These are phyloP conservation scores for Drosophila pullipes DNA, from an alignment of 2,888 invertebrate species.

Conservation along the genomic window DNA sequence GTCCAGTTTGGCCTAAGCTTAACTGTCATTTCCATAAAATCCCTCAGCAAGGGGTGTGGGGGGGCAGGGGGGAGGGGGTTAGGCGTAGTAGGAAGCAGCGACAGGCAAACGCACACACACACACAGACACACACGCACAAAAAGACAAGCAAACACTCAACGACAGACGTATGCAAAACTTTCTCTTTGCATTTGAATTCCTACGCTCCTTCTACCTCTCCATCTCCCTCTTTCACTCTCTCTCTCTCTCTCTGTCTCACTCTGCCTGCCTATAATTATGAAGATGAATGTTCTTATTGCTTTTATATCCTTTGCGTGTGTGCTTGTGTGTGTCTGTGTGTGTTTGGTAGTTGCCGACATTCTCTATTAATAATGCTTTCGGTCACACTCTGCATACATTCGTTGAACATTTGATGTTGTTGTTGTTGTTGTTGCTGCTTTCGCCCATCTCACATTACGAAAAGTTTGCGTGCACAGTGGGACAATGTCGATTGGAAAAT, in stretches of 20 bases:
- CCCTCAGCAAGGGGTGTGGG: constrained; percentile 12
- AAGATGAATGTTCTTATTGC: constrained; percentile 80
- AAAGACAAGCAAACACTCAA: constrained; percentile 20
- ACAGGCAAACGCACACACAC: constrained; percentile 5
- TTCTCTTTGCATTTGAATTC: constrained; percentile 69
- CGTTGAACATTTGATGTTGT: constrained; percentile 71
- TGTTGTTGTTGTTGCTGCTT: background rate
- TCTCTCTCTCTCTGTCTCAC: constrained; percentile 12
- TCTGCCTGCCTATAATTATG: constrained; percentile 68
- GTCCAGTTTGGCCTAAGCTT: constrained; percentile 62
- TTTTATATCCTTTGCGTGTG: constrained; percentile 67
- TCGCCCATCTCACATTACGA: constrained; percentile 39
- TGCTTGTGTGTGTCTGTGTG: constrained; percentile 15
- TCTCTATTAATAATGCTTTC: constrained; percentile 80
- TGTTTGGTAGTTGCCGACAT: constrained; percentile 61
- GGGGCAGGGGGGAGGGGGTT: too few species aligned
- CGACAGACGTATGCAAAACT: constrained; percentile 74
- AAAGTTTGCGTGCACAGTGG: constrained; percentile 59
- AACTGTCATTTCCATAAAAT: constrained; percentile 77
- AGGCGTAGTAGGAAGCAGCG: background rate
- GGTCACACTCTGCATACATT: constrained; percentile 80
- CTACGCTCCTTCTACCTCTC: constrained; percentile 12
- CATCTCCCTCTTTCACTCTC: background rate
- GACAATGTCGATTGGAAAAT: fast-evolving
- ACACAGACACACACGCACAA: constrained; percentile 6